phyloP scores from a whole-genome alignment of 2,888 invertebrate genomes.

The Archips xylosteana region DNA sequence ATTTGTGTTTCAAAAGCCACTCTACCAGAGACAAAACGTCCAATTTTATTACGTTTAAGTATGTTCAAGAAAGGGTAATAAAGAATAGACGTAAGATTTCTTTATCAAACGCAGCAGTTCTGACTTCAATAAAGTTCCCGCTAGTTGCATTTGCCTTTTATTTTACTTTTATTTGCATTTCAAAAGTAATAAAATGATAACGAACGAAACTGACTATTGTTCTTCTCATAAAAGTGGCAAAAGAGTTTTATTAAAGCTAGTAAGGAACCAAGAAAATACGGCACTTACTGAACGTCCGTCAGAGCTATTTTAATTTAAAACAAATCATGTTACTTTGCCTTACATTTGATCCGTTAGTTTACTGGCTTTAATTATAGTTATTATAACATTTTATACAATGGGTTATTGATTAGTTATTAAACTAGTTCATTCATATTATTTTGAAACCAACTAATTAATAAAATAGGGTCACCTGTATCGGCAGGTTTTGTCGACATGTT shows the following conservation, averaged over 20 bases:
- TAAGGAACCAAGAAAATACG: conserved; percentile 1
- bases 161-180: conserved; percentile 26
- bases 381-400: too few relatives aligned
- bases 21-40: not conserved
- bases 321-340: too few relatives aligned
- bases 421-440: too few relatives aligned
- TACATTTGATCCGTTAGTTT: too few relatives aligned
- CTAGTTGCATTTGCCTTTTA: conserved; percentile 15
- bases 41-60: not conserved
- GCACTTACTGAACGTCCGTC: too few relatives aligned
- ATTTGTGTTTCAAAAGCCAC: too few relatives aligned
- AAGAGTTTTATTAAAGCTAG: conserved; percentile 18
- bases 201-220: conserved; percentile 18
- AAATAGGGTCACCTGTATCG: too few relatives aligned
- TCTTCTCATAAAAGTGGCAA: conserved; percentile 20
- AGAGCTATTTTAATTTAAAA: too few relatives aligned
- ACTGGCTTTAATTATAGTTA: too few relatives aligned
- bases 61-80: not conserved
- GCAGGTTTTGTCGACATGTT: too few relatives aligned
- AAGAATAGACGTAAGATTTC: not conserved
- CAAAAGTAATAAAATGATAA: conserved; percentile 31
- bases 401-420: too few relatives aligned
- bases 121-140: conserved; percentile 32
- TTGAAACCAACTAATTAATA: too few relatives aligned
- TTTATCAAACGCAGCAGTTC: conserved; percentile 3